A percentile compares a stretch with the other conserved stretches of the same genome.
Conservation (phyloP, 1,140 invertebrate genomes). For the Sinella curviseta region DNA sequence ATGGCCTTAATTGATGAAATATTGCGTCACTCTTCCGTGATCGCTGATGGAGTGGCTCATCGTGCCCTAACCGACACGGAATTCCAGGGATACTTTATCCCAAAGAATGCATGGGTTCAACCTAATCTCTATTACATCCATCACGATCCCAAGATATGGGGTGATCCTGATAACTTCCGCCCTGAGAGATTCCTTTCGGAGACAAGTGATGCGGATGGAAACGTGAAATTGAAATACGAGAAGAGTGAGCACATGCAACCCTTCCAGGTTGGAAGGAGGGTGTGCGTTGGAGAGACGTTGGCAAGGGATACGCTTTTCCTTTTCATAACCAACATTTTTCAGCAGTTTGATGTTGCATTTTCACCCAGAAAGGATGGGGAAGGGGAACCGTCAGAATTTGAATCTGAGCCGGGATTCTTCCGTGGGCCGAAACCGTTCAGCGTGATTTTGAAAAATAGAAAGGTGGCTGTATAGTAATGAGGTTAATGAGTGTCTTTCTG, state of each 20-base stretch:
- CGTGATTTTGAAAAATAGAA: background rate
- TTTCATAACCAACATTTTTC: background rate
- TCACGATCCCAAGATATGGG: background rate
- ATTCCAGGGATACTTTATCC: background rate
- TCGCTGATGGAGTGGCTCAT: slow-evolving; percentile 36
- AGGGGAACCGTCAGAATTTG: background rate
- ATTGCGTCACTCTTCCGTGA: slow-evolving; percentile 47
- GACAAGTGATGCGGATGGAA: background rate
- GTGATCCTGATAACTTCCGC: slow-evolving; percentile 52
- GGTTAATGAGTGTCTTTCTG: background rate
- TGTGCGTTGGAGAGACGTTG: slow-evolving; percentile 33
- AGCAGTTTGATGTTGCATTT: background rate
- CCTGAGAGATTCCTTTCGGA: slow-evolving; percentile 50
- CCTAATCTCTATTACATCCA: slow-evolving; percentile 21
- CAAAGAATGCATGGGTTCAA: slow-evolving; percentile 29
- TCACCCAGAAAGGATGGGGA: background rate
- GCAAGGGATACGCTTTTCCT: background rate
- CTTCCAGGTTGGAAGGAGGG: slow-evolving; percentile 49
- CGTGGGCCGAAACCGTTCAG: background rate
- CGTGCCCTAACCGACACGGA: background rate
- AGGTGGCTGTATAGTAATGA: background rate
- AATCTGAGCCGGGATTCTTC: background rate
- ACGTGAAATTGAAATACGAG: background rate
- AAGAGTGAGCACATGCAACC: slow-evolving; percentile 43
- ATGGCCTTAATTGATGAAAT: slow-evolving; percentile 49